These are phyloP conservation scores for Sapajus apella DNA, from an alignment of 2,113 vertebrate species.

Conservation along the genomic window DNA sequence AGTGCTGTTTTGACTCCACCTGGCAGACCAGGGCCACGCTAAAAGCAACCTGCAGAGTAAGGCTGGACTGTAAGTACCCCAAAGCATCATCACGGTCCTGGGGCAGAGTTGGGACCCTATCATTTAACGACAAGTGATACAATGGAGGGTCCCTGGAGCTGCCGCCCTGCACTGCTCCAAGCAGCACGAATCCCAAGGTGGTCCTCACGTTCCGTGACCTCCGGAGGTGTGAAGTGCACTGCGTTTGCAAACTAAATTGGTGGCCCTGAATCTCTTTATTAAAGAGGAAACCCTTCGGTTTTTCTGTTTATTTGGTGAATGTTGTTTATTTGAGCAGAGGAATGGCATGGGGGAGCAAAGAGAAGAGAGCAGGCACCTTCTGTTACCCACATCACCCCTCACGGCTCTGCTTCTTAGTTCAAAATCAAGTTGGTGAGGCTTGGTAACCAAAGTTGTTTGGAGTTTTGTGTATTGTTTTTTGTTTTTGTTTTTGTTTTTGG, in stretches of 20 bases:
- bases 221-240: not conserved
- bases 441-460: not conserved
- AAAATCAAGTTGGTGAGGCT: not conserved
- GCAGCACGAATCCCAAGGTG: fast-evolving
- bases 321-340: not conserved
- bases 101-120: not conserved
- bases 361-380: not conserved
- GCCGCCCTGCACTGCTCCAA: not conserved
- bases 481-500: too few species aligned
- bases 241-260: not conserved
- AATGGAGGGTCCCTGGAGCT: fast-evolving
- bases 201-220: not conserved
- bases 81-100: not conserved
- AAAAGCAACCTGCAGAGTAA: not conserved
- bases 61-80: not conserved
- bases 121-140: not conserved
- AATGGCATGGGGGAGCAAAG: not conserved
- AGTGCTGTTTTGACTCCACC: not conserved
- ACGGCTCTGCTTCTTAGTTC: not conserved
- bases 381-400: not conserved
- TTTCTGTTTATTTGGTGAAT: slow-evolving; percentile 15
- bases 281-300: not conserved
- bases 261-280: not conserved
- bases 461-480: too few species aligned
- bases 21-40: not conserved